These are phyloP conservation scores for Spheniscus mendiculus DNA, from an alignment of 2,113 vertebrate species.

Conservation along the genomic window DNA sequence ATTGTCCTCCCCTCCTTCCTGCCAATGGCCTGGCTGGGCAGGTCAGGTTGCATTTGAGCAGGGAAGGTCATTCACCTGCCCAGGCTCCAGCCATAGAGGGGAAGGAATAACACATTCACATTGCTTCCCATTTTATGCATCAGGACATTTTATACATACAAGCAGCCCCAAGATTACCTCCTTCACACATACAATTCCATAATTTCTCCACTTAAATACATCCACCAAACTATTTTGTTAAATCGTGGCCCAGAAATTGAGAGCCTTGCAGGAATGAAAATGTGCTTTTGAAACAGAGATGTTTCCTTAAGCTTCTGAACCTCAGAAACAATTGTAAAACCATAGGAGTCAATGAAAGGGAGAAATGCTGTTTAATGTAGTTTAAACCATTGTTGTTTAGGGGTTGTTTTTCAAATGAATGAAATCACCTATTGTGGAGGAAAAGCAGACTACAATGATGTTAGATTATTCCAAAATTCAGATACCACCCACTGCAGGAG, in stretches of 20 bases:
- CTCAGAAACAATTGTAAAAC: neutral
- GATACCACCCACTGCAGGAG: neutral
- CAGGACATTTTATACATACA: neutral
- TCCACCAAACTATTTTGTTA: neutral
- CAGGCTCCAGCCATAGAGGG: neutral
- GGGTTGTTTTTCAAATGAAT: neutral
- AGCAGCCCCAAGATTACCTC: neutral
- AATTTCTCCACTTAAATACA: neutral
- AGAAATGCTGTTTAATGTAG: neutral
- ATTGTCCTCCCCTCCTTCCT: neutral
- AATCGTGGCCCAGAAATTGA: neutral
- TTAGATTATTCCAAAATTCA: neutral
- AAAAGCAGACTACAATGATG: neutral
- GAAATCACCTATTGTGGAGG: neutral
- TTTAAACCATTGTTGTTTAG: neutral
- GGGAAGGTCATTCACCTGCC: neutral
- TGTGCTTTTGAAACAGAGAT: neutral
- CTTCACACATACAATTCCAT: neutral
- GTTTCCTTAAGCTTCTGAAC: neutral
- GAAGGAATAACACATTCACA: neutral
- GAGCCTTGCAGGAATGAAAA: neutral
- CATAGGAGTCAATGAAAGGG: neutral
- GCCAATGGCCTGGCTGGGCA: neutral
- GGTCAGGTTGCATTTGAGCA: neutral
- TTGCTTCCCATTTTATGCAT: neutral